These are phyloP conservation scores for Drosophila siamana DNA, from an alignment of 2,888 invertebrate genomes.

Conservation along the genomic window DNA sequence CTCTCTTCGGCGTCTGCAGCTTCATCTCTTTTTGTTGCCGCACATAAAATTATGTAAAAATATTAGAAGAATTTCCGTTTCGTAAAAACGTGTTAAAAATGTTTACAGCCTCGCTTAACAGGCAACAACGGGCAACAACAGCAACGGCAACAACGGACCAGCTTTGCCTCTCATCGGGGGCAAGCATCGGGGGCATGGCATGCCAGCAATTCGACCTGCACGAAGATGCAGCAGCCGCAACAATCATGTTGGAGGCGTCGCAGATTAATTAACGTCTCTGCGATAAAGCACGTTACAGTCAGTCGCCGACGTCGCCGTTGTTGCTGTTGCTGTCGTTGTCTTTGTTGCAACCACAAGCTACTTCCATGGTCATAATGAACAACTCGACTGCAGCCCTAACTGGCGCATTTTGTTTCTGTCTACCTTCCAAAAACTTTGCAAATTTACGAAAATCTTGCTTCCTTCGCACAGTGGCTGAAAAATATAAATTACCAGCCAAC, in stretches of 20 bases:
- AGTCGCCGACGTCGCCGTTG: constrained; percentile 1
- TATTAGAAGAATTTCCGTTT: constrained; percentile 68
- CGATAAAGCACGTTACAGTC: constrained; percentile 72
- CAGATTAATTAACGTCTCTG: constrained; percentile 75
- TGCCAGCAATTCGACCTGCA: constrained; percentile 49
- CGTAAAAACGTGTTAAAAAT: constrained; percentile 65
- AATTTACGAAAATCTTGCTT: background rate
- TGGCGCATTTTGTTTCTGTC: constrained; percentile 10
- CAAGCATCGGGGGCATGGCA: constrained; percentile 33
- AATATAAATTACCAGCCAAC: background rate
- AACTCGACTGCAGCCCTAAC: constrained; percentile 26
- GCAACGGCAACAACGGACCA: background rate
- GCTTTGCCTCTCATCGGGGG: background rate
- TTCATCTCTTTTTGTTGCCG: constrained; percentile 15
- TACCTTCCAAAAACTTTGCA: constrained; percentile 1
- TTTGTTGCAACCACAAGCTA: constrained; percentile 10
- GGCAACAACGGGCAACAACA: constrained; percentile 1
- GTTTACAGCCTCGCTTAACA: constrained; percentile 45
- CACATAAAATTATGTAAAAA: constrained; percentile 66
- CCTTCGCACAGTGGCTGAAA: constrained; percentile 8
- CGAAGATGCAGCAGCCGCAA: constrained; percentile 64
- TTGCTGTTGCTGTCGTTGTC: background rate
- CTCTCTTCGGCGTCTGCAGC: background rate
- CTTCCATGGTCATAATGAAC: constrained; percentile 28
- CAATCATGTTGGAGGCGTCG: constrained; percentile 66